A percentile compares a stretch with the other conserved stretches of the same genome.
These are phyloP conservation scores for Ploceus nigricollis DNA, from an alignment of 2,113 vertebrate species.

Conservation along the genomic window DNA sequence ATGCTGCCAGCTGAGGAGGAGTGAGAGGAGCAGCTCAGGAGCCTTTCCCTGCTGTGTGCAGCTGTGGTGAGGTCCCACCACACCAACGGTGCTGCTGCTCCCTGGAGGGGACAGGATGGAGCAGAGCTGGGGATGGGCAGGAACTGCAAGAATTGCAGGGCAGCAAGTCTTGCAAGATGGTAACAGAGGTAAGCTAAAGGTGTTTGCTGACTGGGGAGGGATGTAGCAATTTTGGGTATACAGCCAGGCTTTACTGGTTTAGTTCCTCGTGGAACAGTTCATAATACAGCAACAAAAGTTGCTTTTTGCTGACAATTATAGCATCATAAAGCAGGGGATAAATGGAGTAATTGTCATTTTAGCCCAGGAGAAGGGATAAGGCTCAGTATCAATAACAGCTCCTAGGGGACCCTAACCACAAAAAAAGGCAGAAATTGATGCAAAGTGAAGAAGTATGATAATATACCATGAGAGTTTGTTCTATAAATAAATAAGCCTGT, in stretches of 20 bases:
- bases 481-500: not conserved
- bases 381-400: not conserved
- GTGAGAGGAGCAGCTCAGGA: not conserved
- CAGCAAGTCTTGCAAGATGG: not conserved
- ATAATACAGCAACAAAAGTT: not conserved
- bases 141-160: not conserved
- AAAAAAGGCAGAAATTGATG: not conserved
- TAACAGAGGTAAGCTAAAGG: not conserved
- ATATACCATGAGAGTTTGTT: not conserved
- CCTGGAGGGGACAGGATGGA: not conserved
- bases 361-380: not conserved
- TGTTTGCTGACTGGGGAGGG: not conserved
- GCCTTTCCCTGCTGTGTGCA: not conserved
- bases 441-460: not conserved
- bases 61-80: not conserved
- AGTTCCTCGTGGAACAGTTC: not conserved
- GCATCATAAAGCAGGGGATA: not conserved
- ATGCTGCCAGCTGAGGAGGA: not conserved
- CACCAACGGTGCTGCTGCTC: not conserved
- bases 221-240: not conserved
- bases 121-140: not conserved
- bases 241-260: not conserved
- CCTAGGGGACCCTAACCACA: not conserved
- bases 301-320: not conserved
- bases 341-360: not conserved